Base-by-base conservation (phyloP, 2,888 invertebrate genomes). In the Kryphioiulus occultus region DNA sequence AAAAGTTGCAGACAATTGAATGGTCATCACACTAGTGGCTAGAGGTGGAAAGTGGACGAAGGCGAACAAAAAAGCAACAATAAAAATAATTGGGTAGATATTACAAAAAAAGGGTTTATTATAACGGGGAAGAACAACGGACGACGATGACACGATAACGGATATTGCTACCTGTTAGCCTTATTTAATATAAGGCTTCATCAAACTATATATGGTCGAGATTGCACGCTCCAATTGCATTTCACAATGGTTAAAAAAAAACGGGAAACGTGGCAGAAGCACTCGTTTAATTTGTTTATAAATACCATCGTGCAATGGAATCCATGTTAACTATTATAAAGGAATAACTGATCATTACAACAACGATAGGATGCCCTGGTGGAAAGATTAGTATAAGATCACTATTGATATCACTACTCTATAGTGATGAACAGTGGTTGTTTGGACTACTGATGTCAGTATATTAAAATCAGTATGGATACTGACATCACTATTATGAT, bases 61-160 rank as follows among this genome's bases (percentile, higher is more conserved):
- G 68, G 26, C 12, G 7, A 7, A 26, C 10, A 68, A 68, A 68
- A 26, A 44, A 68, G 4, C 68, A 26, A 68, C 26, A 68, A 68
- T 68, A 26, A 26, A 68, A 68, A 68, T 68, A 68, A 68, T 68
- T 68, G 26, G 68, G 26, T 68, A 68, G 26, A 26, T n/a, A n/a
- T 26, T 19, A 59, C 68, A 26, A 26, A 68, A 68, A 68, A 68
- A 44, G 2, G 1, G 68, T 26, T 68, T 68, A 68, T 68, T 68
- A 9, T 68, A 68, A 68, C 68, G 7, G 68, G 68, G 68, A 68
- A 68, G 68, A 68, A 68, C 68, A 68, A 68, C 68, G 68, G 22
- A 68, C 68, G 68, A 68, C 68, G 68, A 68, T 68, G 26, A 68
- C 68, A 68, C 26, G 68, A 68, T 68, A 68, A 68, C 68, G 68